Base-by-base conservation (phyloP, 2,888 invertebrate species). In the Biston stratarius region DNA sequence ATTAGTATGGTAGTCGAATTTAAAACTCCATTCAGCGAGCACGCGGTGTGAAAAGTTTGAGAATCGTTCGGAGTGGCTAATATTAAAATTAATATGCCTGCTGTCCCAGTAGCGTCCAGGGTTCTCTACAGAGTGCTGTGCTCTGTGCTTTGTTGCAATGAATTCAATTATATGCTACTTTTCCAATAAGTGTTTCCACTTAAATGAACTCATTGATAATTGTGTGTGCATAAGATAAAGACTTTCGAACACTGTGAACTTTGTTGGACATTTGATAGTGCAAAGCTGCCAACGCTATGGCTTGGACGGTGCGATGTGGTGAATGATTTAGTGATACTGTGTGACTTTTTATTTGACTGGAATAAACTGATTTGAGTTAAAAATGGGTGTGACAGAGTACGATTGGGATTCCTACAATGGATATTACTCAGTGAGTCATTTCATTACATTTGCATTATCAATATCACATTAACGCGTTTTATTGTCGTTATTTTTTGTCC, bases 1-100 rank as follows among this genome's bases (percentile, higher is more conserved):
- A 40, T 15, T 69, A 62, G 44, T 69, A 57, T 58, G 55, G 55
- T 71, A 76, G 70, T 73, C 63, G 47, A 55, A 61, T 59, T 55
- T 34, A 62, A 60, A 56, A 65, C 45, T 59, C 47, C 57, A 62
- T 67, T 48, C 53, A 52, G 55, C 38, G 45, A 60, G 33, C 67
- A 61, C 68, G 72, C 70, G 51, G 67, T 75, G 65, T 74, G 69
- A 69, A 82, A 79, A 90, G 84, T 90, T 94, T 93, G 92, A 86
- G 88, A 84, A 83, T 40, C 88, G 69, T 74, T 76, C 70, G 86
- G 74, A 71, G 87, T 84, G 82, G 87, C 92, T 94, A 93, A 88
- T 92, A 92, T 91, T 94, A 92, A 92, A 92, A 89, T 91, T 89
- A 87, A 89, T 92, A 89, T 88, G 83, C 89, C 86, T 88, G 87